Base-by-base conservation (phyloP, 2,888 invertebrate genomes). In the Vanessa cardui region DNA sequence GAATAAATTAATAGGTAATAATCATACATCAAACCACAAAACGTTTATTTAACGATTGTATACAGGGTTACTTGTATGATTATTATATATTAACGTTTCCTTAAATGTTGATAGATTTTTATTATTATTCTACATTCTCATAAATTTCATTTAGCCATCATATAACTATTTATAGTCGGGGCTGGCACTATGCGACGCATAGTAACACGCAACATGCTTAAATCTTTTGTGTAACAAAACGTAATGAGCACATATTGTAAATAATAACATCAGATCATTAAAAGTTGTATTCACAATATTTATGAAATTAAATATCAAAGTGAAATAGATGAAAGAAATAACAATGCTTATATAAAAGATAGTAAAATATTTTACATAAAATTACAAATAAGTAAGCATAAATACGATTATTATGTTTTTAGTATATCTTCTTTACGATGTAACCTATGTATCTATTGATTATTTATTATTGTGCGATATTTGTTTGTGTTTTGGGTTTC, bases 131-230 rank as follows among this genome's bases (percentile, higher is more conserved):
- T 33, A 45, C 16, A 54, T 9, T 46, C 31, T 33, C 20, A 5
- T 44, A 7, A 39, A 9, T 15, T 54, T 54, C 45, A 46, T 59
- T 65, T 46, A 54, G 45, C 54, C 46, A 54, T 65, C 52, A 33
- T 58, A 52, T 64, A 31, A 20, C 8, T 31, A n/a, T 31, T 39
- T 77, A 72, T 59, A 63, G 31, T 52, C 33, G 46, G 46, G 58
- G 54, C 33, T 46, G 16, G 47, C 46, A n/a, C 65, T 21, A 52
- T 18, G 31, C 20, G 49, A 33, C 18, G 49, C 61, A 61, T 50
- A 39, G 39, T 52, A 79, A 86, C 86, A 86, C 88, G 84, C 87
- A 86, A 84, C 86, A 88, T 87, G 87, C 87, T 82, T 84, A 82
- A 82, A 80, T 80, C 75, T 83, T 84, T 86, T 81, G 80, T 83